Evolutionary conservation across 2,888 invertebrate species (phyloP), one percentile per base, ranked within the genome.

Genomic region (Ariolimax columbianus): DNA sequence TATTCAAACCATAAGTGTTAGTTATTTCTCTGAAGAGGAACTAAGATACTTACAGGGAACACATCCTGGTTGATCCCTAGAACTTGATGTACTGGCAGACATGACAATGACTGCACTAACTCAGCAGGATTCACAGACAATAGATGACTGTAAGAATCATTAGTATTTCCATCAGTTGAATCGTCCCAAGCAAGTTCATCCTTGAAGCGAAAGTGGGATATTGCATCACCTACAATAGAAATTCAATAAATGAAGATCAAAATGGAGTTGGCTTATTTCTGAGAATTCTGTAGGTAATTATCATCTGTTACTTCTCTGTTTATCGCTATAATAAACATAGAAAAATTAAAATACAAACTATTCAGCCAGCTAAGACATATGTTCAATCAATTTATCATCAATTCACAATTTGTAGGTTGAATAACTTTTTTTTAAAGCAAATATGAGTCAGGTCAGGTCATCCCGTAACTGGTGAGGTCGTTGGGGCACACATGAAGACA

Each of bases 141-240:
- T 79, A 87, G 73, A 36, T 89, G 85, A 33, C 40, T 30, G 51
- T 36, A 79, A 7, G 36, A 14, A 40, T 75, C 78, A 40, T 68
- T 75, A n/a, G 51, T 47, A 30, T 51, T 77, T 4, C 81, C 75
- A 36, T 66, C 30, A 11, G 70, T 70, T 26, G 68, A 75, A 23
- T 87, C 89, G 66, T 90, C 89, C 88, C 90, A 90, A 68, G 88
- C 88, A 47, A 88, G 87, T 70, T 90, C 90, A 86, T 90, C 89
- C 82, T 90, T 89, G 47, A 91, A 90, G 40, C 91, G 88, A 77
- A 91, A 90, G 83, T 90, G 90, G 14, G 90, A 86, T 26, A 88
- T 80, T 30, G 90, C 86, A 55, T 88, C 84, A 33, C 89, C 91
- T 91, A 73, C 17, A 83, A 84, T 33, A 84, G 30, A 43, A 40